Evolutionary conservation across 2,888 invertebrate genomes (phyloP), one percentile per base, ranked within the genome.

Genomic region (Dynastes tityus): DNA sequence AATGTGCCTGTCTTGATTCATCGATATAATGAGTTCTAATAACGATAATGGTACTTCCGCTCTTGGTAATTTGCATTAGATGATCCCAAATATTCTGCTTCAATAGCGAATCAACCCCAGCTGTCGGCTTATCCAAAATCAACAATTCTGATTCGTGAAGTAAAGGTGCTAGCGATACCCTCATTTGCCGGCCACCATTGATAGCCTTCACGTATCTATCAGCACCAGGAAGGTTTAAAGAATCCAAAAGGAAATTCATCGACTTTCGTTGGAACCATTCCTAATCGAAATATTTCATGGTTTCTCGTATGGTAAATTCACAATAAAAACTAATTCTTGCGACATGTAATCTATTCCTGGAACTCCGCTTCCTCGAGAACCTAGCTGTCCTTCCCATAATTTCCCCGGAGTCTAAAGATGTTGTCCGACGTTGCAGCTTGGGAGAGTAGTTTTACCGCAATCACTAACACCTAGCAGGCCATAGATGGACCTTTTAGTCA

Each of bases 61-160:
- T 93, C 86, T 92, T 94, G 0, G 94, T 94, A 55, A 96, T 93
- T 40, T 95, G 92, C 53, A 96, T 94, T 80, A 96, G 89, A 88
- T 96, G 94, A 87, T 96, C 94, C 96, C 96, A 96, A 83, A 96
- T 96, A 84, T 93, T 94, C 87, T 96, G 95, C 80, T 96, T 90
- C 11, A 98, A 89, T 51, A 97, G 92, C 0, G 97, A 97, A 89
- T 98, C 97, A 1, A 98, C 95, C 51, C 97, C 97, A 16, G 97
- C 97, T 0, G 97, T 98, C 0, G 97, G 97, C 86, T 98, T 98
- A 85, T 98, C 98, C 78, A 98, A 90, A 84, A 98, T 97, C 79
- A 98, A 89, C 45, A 98, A 90, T 86, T 97, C 96, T 0, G 98
- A 97, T 80, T 96, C 95, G 82, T 97, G 96, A 61, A 98, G 90